Evolutionary conservation across 2,888 invertebrate species (phyloP).

Genomic region (Conomelus anceps): DNA sequence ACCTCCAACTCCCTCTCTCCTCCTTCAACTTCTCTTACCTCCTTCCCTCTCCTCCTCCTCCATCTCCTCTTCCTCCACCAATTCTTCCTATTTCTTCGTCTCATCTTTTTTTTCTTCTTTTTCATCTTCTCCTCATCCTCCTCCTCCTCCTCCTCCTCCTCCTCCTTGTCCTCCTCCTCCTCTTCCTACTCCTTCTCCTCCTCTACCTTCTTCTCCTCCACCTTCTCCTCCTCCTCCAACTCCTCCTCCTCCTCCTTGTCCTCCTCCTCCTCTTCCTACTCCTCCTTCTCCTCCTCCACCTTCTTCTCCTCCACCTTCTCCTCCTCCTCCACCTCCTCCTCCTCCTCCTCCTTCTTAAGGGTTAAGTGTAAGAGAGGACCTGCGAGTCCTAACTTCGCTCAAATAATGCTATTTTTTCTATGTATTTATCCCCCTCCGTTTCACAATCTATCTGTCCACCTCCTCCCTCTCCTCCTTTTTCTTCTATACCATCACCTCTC

Average conservation of each 20-base stretch:
- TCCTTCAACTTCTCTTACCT: background rate
- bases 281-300: background rate
- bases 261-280: background rate
- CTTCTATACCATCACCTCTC: background rate
- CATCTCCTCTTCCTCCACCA: background rate
- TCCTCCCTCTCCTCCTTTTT: background rate
- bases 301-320: conserved; percentile 17
- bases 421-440: too few species aligned
- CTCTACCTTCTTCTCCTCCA: background rate
- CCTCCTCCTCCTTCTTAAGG: too few species aligned
- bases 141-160: too few species aligned
- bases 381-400: too few species aligned
- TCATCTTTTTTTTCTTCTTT: background rate
- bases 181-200: background rate
- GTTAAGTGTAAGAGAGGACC: too few species aligned
- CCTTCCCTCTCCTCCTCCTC: background rate
- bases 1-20: background rate
- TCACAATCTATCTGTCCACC: too few species aligned
- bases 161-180: background rate
- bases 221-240: background rate
- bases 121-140: background rate
- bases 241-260: background rate
- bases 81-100: background rate
- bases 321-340: too few species aligned
- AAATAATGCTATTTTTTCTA: too few species aligned